Base-by-base conservation (phyloP, 2,113 vertebrate species). In the Sylvia atricapilla region DNA sequence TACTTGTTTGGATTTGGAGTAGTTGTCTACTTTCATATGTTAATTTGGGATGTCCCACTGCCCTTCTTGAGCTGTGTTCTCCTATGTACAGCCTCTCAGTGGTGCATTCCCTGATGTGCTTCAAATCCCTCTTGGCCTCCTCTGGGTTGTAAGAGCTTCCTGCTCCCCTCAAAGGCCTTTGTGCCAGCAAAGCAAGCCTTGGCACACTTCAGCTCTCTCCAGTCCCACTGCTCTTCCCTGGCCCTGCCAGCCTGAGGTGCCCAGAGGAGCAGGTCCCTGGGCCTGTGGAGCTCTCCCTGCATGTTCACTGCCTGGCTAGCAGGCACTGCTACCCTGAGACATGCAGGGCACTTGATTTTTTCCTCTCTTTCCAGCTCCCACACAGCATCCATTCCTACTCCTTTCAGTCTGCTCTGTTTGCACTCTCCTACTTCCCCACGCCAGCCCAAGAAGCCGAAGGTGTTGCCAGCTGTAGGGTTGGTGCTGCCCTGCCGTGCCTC, bases 251-350 rank as follows among this genome's bases (percentile, higher is more conserved):
- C 35, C 46, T 9, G 20, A 69, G 44, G 3, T 49, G 5, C n/a
- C 53, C 50, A 66, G 68, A 60, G 64, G 3, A 77, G 27, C 53
- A 72, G 13, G 7, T 73, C 30, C 50, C 14, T 37, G 35, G 37
- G 11, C 33, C 7, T 0, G 2, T 33, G 41, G 9, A 53, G 6
- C n/a, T 80, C 73, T 66, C 49, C 8, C 6, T 55, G 18, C 18
- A 0, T 0, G 1, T 24, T 70, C 12, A 0, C 24, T 35, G 15
- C 53, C 35, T 37, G 20, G 11, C 47, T 2, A 46, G 28, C 7
- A 4, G 41, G n/a, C 6, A 21, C 37, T 53, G 37, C 56, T 74
- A 4, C 28, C 37, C 62, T 9, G 12, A 1, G 0, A 28, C 13
- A 44, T 18, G 28, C 2, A 4, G 7, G 31, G 13, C 2, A 16